Evolutionary conservation across 1,140 invertebrate species (phyloP).

Genomic region (Cherax destructor): DNA sequence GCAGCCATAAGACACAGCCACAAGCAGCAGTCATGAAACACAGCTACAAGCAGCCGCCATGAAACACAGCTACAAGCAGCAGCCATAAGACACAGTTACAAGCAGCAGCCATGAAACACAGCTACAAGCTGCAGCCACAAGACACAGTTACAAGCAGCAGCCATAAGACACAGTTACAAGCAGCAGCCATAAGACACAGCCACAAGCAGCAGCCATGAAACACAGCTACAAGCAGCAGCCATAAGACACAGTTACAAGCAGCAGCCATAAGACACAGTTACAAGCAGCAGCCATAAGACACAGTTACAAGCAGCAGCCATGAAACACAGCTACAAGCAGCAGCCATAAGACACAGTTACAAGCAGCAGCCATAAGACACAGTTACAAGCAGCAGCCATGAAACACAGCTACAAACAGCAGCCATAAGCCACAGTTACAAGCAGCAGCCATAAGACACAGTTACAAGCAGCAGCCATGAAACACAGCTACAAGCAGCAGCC

Average conservation of each 20-base stretch:
- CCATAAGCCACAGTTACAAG: neutral
- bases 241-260: neutral
- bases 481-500: neutral
- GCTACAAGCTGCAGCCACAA: neutral
- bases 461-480: no score
- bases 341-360: neutral
- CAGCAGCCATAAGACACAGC: no score
- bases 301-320: neutral
- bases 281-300: neutral
- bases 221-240: neutral
- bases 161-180: neutral
- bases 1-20: neutral
- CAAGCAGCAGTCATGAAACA: neutral
- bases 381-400: neutral
- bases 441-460: no score
- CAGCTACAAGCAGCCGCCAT: no score
- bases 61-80: no score
- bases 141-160: neutral
- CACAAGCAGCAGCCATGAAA: no score
- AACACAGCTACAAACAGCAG: neutral
- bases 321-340: no score
- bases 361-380: neutral
- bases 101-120: neutral
- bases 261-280: neutral
- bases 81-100: neutral